Base-by-base conservation (phyloP, 2,113 vertebrate species). In the Lucifuga dentata region DNA sequence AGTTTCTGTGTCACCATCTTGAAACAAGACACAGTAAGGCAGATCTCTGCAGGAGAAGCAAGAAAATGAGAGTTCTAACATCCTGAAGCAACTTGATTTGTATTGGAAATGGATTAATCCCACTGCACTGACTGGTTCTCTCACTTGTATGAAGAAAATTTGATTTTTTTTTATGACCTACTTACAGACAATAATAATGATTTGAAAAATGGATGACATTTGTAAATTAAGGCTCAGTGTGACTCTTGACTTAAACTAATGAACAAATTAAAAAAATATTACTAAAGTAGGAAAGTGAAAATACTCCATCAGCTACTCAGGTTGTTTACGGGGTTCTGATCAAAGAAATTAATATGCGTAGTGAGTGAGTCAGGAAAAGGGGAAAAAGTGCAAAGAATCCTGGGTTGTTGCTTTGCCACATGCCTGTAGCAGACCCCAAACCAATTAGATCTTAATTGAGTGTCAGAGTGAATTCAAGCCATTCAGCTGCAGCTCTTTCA, bases 391-490 rank as follows among this genome's bases (percentile, higher is more conserved):
- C 76, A 73, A 5, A 52, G 52, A 38, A 65, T 78, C 78, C 63
- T 40, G 70, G 70, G 69, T 51, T 72, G 77, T 66, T 71, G 67
- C 63, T 5, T 40, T 45, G 46, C 62, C 45, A 40, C 78, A 78
- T 83, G 67, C 52, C 59, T 49, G 61, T 46, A 59, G 44, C 62
- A 65, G 73, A 81, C 65, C 71, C 40, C 70, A 65, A 71, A 79
- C 79, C 89, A 89, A 89, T 89, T 78, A 83, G 75, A 36, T 49
- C 73, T 44, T 79, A 76, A 78, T 83, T 84, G 82, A 83, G 59
- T 62, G 69, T 70, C 60, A 24, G 50, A 73, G 73, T 71, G 76
- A 85, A 90, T 75, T 60, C 68, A 49, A 75, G 59, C 48, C 65
- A 58, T 88, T 89, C 71, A 80, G 39, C 76, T 20, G 65, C 73